Conservation (phyloP, 2,888 invertebrate genomes). For the Melanargia galathea region DNA sequence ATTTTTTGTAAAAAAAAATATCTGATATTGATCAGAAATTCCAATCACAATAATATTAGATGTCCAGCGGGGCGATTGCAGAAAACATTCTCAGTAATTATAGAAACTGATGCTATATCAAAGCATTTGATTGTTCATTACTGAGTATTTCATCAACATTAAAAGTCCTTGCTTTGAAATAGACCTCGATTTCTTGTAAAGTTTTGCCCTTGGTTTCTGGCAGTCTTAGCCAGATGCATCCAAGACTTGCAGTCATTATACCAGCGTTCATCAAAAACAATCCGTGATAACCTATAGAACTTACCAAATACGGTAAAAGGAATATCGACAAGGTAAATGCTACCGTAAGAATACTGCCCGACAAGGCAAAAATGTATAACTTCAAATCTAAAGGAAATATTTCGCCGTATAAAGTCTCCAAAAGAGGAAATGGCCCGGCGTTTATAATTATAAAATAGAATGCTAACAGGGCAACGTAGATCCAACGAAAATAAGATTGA, state of each 20-base stretch:
- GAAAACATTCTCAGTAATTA: no score
- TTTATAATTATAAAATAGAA: conserved; percentile 27
- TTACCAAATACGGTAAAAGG: conserved; percentile 36
- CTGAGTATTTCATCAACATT: conserved; percentile 5
- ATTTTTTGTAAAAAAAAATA: no score
- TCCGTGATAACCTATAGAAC: conserved; percentile 35
- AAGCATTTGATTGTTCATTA: conserved; percentile 2
- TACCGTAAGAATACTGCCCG: not conserved
- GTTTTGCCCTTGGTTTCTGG: conserved; percentile 51
- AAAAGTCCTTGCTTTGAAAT: conserved; percentile 27
- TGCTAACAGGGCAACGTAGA: conserved; percentile 35
- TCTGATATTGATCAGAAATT: no score
- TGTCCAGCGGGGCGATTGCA: no score
- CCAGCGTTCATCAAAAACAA: conserved; percentile 16
- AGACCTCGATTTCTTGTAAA: conserved; percentile 46
- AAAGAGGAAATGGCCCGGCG: conserved; percentile 22
- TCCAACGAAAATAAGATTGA: conserved; percentile 28
- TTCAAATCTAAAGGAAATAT: conserved; percentile 30
- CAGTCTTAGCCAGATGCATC: conserved; percentile 27
- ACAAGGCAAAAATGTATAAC: conserved; percentile 18
- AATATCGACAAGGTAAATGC: conserved; percentile 10
- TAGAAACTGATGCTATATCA: not conserved
- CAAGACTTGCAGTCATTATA: conserved; percentile 9
- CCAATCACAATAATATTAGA: no score
- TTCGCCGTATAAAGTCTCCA: conserved; percentile 26